Evolutionary conservation across 2,888 invertebrate species (phyloP).

Genomic region (Eustalomyia histrio): DNA sequence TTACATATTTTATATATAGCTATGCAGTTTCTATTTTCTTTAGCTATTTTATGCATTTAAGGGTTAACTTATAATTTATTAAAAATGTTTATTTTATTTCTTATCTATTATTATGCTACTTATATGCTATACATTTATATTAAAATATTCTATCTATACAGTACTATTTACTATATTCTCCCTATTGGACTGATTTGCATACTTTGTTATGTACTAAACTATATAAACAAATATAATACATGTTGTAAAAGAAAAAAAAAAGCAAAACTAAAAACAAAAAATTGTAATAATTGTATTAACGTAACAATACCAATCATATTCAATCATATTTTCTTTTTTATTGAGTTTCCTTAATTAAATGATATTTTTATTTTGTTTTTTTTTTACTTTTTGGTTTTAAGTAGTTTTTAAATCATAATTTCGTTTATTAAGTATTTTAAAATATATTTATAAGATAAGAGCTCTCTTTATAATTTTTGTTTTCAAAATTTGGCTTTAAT

Average conservation of each 20-base stretch:
- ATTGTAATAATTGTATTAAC: background rate
- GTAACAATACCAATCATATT: conserved; percentile 21
- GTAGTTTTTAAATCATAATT: background rate
- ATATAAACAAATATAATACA: conserved; percentile 42
- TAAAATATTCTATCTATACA: conserved; percentile 22
- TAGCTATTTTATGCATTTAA: background rate
- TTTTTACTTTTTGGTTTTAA: conserved; percentile 14
- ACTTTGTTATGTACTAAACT: conserved; percentile 63
- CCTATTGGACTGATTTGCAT: conserved; percentile 65
- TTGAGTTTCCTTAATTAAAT: conserved; percentile 31
- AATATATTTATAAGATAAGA: conserved; percentile 48
- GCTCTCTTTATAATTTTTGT: conserved; percentile 52
- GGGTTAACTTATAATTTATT: background rate
- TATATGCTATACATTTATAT: background rate
- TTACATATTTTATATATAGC: too few relatives aligned
- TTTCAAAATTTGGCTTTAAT: conserved; percentile 59
- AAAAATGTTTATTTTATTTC: background rate
- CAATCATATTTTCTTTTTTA: conserved; percentile 27
- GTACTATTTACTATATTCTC: conserved; percentile 37
- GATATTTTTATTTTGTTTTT: conserved; percentile 30
- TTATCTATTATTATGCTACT: background rate
- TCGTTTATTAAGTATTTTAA: conserved; percentile 35
- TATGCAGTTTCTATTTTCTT: too few relatives aligned
- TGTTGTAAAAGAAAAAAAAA: conserved; percentile 51
- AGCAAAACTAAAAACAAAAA: background rate